phyloP scores from a whole-genome alignment of 2,113 vertebrate species.

The Seriola rivoliana region DNA sequence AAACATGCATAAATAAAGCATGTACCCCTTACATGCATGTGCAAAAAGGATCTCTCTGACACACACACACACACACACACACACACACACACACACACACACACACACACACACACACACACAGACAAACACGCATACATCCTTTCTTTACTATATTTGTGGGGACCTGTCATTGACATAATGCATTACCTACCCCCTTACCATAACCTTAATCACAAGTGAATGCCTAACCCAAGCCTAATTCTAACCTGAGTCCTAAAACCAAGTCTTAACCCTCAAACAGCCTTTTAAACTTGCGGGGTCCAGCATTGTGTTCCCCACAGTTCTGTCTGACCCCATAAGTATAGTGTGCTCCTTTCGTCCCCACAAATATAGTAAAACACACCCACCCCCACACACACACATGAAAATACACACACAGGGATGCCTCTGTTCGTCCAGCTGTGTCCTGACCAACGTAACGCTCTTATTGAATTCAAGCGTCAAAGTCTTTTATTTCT shows the following conservation, averaged over 20 bases:
- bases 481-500: slow-evolving; percentile 31
- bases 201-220: too few species aligned
- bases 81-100: not conserved
- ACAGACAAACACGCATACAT: not conserved
- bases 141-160: not conserved
- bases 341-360: too few species aligned
- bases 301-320: too few species aligned
- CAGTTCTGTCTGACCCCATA: too few species aligned
- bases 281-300: too few species aligned
- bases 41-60: not conserved
- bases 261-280: too few species aligned
- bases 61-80: too few species aligned
- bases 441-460: slow-evolving; percentile 39
- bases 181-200: too few species aligned
- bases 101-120: not conserved
- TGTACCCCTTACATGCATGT: slow-evolving; percentile 7
- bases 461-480: slow-evolving; percentile 39
- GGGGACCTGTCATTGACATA: too few species aligned
- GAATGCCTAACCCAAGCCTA: too few species aligned
- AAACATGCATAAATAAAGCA: slow-evolving; percentile 24
- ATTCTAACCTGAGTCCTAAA: too few species aligned
- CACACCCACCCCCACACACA: not conserved
- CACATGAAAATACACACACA: slow-evolving; percentile 5
- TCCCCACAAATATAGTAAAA: not conserved
- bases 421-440: slow-evolving; percentile 53